A percentile compares a stretch with the other conserved stretches of the same genome.
Conservation (phyloP, 2,113 vertebrate species). For the Corythaeola cristata region DNA sequence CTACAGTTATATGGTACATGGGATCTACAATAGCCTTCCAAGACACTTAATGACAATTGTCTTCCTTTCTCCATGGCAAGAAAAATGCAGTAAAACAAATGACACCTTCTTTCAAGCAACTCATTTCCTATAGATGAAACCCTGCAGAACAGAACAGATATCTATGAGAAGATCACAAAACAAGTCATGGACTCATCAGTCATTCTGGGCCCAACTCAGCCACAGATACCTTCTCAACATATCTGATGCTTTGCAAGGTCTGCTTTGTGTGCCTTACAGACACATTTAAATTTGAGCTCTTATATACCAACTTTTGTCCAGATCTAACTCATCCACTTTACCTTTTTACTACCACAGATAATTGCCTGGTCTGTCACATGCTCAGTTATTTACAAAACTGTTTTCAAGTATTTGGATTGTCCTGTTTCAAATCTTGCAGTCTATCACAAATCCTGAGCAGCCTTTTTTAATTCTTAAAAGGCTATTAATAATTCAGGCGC, state of each 20-base stretch:
- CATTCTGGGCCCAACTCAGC: neutral
- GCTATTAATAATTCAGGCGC: neutral
- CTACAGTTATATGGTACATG: neutral
- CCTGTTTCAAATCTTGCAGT: neutral
- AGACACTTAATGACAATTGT: neutral
- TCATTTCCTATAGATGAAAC: neutral
- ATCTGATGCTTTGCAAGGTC: neutral
- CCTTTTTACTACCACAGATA: neutral
- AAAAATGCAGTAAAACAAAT: neutral
- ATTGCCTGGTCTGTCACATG: neutral
- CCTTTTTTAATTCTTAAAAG: neutral
- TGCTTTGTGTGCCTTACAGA: neutral
- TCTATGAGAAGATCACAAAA: neutral
- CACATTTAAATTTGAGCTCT: neutral
- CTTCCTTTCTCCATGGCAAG: neutral
- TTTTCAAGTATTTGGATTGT: neutral
- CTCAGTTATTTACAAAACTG: neutral
- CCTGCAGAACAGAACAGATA: neutral
- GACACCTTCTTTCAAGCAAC: neutral
- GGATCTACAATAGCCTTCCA: neutral
- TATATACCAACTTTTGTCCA: neutral
- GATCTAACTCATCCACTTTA: neutral
- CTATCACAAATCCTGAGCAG: neutral
- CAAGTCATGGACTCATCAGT: neutral
- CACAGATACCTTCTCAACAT: neutral